Evolutionary conservation across 2,888 invertebrate species (phyloP), one percentile per base, ranked within the genome.

Genomic region (Apodemia zela): DNA sequence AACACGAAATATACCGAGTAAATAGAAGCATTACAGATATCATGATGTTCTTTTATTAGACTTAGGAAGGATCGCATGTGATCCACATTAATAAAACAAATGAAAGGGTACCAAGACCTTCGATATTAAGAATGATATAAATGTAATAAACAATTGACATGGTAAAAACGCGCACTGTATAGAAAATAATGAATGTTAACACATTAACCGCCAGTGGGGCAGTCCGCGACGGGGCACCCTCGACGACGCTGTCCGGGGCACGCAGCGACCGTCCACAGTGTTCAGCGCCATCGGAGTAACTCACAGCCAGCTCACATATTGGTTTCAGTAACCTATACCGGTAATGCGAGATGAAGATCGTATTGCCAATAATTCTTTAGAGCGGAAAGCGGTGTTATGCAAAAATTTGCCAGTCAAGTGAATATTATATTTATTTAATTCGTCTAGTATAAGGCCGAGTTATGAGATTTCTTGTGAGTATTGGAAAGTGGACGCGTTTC

Each of bases 181-280:
- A 79, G 73, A 80, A 78, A 79, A 82, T 73, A 75, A 78, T 75
- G 82, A 87, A 82, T 85, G 87, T 90, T 89, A 90, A 91, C 91
- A 90, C 90, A 91, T 78, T 84, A 91, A 89, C 88, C 89, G 91
- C 91, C 91, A 91, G 84, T 91, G 91, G 68, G 91, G 91, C 72
- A 84, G 82, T 69, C 89, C 90, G 75, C 88, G 88, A 67, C 73
- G 74, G 87, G 86, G 71, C 85, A 89, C 87, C 88, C 88, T 73
- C 61, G 86, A 76, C 69, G 84, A 80, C 71, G 68, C 69, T 65
- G 70, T 68, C 75, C 74, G 69, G 71, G 67, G 72, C 67, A 63
- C 71, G 70, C 69, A 69, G 67, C 74, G 71, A 64, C 78, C 85
- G 82, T 81, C 82, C 80, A 74, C 72, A 63, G 72, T 70, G 72